Evolutionary conservation across 2,797 vertebrate genomes (phyloP).

Genomic region (Lerista edwardsae): DNA sequence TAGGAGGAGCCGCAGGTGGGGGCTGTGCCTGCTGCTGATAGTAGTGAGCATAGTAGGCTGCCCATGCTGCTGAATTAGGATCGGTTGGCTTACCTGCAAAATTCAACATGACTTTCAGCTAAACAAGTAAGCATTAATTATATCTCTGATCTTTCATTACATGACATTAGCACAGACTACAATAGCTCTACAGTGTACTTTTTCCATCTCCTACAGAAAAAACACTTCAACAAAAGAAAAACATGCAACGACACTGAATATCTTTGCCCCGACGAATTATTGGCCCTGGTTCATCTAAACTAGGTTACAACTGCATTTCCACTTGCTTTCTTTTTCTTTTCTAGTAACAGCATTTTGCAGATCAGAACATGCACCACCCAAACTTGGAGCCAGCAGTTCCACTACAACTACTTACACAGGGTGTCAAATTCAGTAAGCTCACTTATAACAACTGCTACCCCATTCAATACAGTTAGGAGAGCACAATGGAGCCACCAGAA

Average conservation of each 20-base stretch:
- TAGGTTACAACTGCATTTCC: neutral
- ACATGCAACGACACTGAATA: neutral
- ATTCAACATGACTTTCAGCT: conserved; percentile 42
- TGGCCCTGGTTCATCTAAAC: neutral
- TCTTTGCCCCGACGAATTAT: neutral
- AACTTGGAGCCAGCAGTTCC: too few relatives aligned
- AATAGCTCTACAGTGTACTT: neutral
- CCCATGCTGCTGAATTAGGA: conserved; percentile 98
- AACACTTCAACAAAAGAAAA: neutral
- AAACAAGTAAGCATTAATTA: neutral
- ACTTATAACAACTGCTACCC: too few relatives aligned
- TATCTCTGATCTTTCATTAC: neutral
- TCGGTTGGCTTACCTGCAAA: conserved; percentile 93
- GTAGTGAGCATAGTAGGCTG: conserved; percentile 98
- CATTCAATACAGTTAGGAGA: too few relatives aligned
- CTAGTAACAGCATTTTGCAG: neutral
- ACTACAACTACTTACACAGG: too few relatives aligned
- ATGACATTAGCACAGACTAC: neutral
- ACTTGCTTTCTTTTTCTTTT: neutral
- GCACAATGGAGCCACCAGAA: too few relatives aligned
- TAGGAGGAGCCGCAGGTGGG: conserved; percentile 90
- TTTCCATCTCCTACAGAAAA: neutral
- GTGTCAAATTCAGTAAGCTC: too few relatives aligned
- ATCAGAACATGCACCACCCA: neutral
- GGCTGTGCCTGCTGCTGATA: conserved; percentile 97